Conservation (phyloP, 1,140 invertebrate genomes). For the Belonocnema kinseyi region DNA sequence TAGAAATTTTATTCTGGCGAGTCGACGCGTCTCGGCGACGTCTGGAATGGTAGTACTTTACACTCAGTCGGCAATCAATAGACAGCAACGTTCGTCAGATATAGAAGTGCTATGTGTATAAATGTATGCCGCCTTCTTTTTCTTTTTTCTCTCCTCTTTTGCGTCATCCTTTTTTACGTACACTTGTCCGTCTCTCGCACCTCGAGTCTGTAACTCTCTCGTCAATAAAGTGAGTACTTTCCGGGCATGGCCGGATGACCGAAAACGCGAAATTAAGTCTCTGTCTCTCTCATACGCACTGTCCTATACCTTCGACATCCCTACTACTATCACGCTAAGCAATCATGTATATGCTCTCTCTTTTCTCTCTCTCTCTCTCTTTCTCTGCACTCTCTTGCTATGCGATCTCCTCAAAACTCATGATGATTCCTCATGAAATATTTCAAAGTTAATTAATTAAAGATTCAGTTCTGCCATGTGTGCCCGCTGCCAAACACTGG, state of each 20-base stretch:
- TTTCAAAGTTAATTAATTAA: no score
- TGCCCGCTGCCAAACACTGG: no score
- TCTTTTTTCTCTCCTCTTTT: slow-evolving; percentile 48
- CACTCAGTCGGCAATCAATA: slow-evolving; percentile 72
- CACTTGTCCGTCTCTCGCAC: slow-evolving; percentile 53
- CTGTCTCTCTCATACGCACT: slow-evolving; percentile 61
- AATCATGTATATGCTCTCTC: no score
- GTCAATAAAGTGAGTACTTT: slow-evolving; percentile 71
- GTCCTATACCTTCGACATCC: no score
- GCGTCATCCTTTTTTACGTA: slow-evolving; percentile 37
- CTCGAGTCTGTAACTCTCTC: slow-evolving; percentile 60
- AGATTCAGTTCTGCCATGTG: no score
- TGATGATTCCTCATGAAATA: no score
- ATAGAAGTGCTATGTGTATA: slow-evolving; percentile 63
- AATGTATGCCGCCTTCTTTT: slow-evolving; percentile 59
- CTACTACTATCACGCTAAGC: no score
- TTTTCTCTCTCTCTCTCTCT: no score
- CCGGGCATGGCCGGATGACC: slow-evolving; percentile 64
- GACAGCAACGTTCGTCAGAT: slow-evolving; percentile 67
- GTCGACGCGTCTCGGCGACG: slow-evolving; percentile 62
- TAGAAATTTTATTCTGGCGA: slow-evolving; percentile 73
- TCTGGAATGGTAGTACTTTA: slow-evolving; percentile 69
- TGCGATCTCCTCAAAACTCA: no score
- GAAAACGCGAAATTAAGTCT: no score
- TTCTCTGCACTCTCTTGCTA: no score